phyloP scores from a whole-genome alignment of 1,140 invertebrate genomes.

The Papilio polytes region DNA sequence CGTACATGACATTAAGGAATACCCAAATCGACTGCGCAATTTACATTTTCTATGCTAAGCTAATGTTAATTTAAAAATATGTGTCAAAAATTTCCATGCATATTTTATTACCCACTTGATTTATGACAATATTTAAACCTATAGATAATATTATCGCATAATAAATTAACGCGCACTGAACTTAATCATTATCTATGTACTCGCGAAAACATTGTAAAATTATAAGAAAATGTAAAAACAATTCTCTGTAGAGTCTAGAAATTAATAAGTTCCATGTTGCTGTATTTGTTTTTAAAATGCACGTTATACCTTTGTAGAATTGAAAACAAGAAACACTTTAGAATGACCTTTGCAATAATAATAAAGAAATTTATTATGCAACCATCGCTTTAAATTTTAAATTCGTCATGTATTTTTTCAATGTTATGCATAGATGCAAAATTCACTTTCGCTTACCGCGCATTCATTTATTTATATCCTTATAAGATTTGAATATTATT shows the following conservation, averaged over 20 bases:
- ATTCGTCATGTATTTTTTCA: conserved; percentile 12
- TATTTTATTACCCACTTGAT: conserved; percentile 31
- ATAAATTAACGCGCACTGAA: conserved; percentile 23
- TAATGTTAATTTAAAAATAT: neutral
- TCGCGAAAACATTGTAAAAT: neutral
- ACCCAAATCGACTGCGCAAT: neutral
- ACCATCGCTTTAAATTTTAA: conserved; percentile 11
- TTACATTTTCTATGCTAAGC: neutral
- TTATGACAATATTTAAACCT: conserved; percentile 34
- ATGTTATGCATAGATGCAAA: conserved; percentile 9
- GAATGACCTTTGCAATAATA: conserved; percentile 30
- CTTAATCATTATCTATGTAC: conserved; percentile 24
- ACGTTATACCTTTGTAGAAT: conserved; percentile 2
- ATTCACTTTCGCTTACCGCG: conserved; percentile 51
- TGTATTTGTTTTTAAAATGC: conserved; percentile 2
- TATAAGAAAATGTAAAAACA: neutral
- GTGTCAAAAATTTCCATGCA: conserved; percentile 16
- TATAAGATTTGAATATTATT: conserved; percentile 7
- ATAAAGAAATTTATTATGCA: conserved; percentile 34
- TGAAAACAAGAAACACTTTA: conserved; percentile 16
- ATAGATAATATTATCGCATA: conserved; percentile 37
- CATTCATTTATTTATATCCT: conserved; percentile 34
- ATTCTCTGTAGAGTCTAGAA: neutral
- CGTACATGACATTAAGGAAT: neutral
- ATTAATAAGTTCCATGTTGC: neutral